Conservation (phyloP, 2,797 vertebrate genomes). For the Ciconia nigra region DNA sequence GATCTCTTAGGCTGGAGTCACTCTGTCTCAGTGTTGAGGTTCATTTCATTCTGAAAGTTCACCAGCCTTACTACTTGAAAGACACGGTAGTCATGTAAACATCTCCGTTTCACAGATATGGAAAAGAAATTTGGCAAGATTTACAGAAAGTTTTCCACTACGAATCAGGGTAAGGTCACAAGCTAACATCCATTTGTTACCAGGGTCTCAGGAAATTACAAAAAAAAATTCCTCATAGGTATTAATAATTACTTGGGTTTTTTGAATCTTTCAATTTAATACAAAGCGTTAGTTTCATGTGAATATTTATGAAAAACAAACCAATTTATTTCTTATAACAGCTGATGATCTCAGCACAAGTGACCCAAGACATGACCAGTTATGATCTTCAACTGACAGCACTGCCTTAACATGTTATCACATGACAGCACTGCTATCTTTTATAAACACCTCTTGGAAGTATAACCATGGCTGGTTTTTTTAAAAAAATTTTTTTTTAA, state of each 20-base stretch:
- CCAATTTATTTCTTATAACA: background rate
- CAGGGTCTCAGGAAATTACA: background rate
- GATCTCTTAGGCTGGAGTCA: background rate
- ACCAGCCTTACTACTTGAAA: background rate
- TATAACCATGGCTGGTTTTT: background rate
- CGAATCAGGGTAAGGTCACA: background rate
- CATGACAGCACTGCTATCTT: background rate
- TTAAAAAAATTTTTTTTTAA: background rate
- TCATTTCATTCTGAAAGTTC: background rate
- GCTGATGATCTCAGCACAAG: background rate
- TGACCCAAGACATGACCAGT: background rate
- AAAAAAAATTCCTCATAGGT: background rate
- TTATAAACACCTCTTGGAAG: background rate
- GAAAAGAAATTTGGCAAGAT: background rate
- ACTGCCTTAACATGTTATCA: background rate
- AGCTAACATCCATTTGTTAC: background rate
- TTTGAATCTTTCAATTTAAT: background rate
- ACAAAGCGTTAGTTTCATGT: background rate
- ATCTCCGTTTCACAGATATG: background rate
- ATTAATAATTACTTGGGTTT: background rate
- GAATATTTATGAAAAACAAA: background rate
- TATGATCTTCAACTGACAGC: background rate
- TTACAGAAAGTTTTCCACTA: background rate
- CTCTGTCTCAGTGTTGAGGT: background rate
- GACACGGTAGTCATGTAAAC: background rate